Conservation (phyloP, 2,797 vertebrate genomes). For the Hypotaenidia philippensis region DNA sequence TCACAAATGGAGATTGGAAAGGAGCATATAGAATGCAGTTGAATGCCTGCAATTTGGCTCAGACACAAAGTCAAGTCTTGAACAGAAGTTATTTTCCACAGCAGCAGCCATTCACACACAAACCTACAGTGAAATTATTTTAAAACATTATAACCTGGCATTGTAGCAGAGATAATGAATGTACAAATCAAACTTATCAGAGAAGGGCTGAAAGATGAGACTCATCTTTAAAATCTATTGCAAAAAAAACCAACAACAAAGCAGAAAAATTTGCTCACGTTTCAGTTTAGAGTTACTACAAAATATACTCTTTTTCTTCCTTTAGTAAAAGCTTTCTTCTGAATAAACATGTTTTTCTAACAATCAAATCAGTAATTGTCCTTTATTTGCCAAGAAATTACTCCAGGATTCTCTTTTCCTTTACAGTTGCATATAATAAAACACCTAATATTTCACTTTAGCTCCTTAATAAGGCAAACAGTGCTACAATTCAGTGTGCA, state of each 20-base stretch:
- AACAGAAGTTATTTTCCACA: neutral
- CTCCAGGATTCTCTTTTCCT: neutral
- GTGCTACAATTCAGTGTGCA: neutral
- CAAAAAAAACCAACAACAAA: neutral
- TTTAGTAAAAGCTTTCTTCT: neutral
- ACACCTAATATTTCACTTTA: neutral
- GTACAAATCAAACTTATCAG: constrained; percentile 1
- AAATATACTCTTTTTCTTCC: neutral
- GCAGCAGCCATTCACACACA: constrained; percentile 1
- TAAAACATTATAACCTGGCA: constrained; percentile 9
- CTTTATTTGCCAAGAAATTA: neutral
- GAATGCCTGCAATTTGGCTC: neutral
- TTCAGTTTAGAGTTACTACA: neutral
- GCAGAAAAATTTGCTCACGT: neutral
- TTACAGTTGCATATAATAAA: neutral
- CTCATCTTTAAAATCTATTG: neutral
- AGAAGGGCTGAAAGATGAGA: neutral
- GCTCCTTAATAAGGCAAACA: neutral
- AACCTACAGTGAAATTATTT: neutral
- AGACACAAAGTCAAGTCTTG: neutral
- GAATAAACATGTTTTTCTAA: neutral
- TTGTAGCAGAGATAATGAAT: neutral
- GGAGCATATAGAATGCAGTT: neutral
- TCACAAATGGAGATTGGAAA: neutral
- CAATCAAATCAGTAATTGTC: neutral